Base-by-base conservation (phyloP, 2,888 invertebrate genomes). In the Xestobium rufovillosum region DNA sequence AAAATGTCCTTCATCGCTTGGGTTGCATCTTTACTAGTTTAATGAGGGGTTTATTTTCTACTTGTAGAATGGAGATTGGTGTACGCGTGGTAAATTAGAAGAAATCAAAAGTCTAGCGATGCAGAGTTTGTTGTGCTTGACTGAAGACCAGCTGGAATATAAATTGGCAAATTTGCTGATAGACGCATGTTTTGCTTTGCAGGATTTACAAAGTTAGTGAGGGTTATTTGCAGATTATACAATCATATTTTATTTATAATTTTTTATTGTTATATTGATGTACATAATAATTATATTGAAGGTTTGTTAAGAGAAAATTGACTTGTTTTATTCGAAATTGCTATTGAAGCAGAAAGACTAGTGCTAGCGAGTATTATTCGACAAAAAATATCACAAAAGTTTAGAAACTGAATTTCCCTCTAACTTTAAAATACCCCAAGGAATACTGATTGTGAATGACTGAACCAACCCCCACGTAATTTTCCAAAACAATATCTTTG, bases 391-490 rank as follows among this genome's bases (percentile, higher is more conserved):
- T n/a, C n/a, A n/a, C n/a, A n/a, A n/a, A n/a, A n/a, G n/a, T n/a
- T 71, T 78, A 85, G 60, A 85, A 86, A 61, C 88, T 87, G 57
- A 89, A 79, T 61, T 84, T 85, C 48, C 88, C 87, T 48, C 89
- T 72, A 42, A 87, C 84, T 68, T 87, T 85, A 66, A 86, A 88
- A 68, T 86, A 90, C 2, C 90, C 90, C 60, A 90, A 70, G 46
- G 78, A 74, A 49, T 84, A 82, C 53, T 85, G 81, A 65, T 90
- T 90, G 59, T 86, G 84, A 3, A 90, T 72, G 27, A 88, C 63
- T 2, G 88, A 85, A 6, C 83, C 76, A 26, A 89, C 64, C 3
- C 86, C 85, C 9, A 85, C 71, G 56, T 89, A 90, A 59, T 83
- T 85, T 57, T 87, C 81, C 47, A 89, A 76, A 8, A 84, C 66